Base-by-base conservation (phyloP, 2,888 invertebrate species). In the Myopa tessellatipennis region DNA sequence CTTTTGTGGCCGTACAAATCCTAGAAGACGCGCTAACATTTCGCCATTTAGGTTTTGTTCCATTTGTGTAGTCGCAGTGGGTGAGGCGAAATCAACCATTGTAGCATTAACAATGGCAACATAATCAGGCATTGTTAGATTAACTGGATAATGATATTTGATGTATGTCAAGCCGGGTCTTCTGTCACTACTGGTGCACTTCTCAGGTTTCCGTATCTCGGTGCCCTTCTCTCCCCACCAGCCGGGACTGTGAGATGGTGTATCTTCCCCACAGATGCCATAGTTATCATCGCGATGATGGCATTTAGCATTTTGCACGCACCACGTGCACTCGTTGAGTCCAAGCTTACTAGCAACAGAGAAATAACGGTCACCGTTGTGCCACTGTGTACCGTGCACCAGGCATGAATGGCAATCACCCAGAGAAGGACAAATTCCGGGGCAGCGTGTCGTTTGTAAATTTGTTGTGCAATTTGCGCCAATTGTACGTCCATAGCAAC, bases 151-250 rank as follows among this genome's bases (percentile, higher is more conserved):
- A 83, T 95, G 93, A 88, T 97, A 98, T 83, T 95, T 94, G 38
- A 97, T 91, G 83, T 96, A 96, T 0, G 97, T 97, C 4, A 98
- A 91, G 0, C 98, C 98, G 0, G 98, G 96, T 38, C 96, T 91
- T 81, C 93, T 93, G 87, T 96, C 96, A 82, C 93, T 90, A 73
- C 92, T 90, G 78, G 95, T 93, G 85, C 98, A 98, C 85, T 95
- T 93, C 50, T 94, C 93, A 0, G 96, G 93, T 60, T 91, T 90
- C 0, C 92, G 91, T 40, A 95, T 93, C 88, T 94, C 94, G 0
- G 93, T 93, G 34, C 96, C 96, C 79, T 94, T 94, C 1, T 93
- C 90, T 4, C 96, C 96, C 97, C 97, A 97, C 97, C 97, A 97
- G 0, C 95, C 96, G 0, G 94, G 93, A 81, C 94, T 93, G 85